Base-by-base conservation (phyloP, 2,113 vertebrate genomes). In the Antechinus stuartii region DNA sequence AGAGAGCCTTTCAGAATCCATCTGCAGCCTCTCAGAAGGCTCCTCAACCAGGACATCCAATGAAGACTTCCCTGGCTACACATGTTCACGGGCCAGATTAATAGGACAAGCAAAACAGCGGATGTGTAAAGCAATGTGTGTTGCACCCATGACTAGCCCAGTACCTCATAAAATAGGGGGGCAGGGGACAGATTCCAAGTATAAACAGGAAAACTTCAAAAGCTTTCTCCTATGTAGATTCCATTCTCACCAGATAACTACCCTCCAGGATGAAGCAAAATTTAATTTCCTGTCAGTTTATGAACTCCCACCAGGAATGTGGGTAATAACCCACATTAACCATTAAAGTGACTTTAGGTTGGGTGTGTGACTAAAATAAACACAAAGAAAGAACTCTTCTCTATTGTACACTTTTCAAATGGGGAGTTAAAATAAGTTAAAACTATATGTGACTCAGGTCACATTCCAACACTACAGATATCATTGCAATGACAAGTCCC, bases 241-340 rank as follows among this genome's bases (percentile, higher is more conserved):
- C 19, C 68, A 84, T 84, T 84, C 68, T 16, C n/a, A 84, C 68
- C 68, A 84, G 68, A 84, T 84, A 84, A 84, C 68, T 84, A 42
- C n/a, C 42, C n/a, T 84, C 68, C 68, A 76, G 68, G 68, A 84
- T 84, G 68, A 84, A 84, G 68, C 68, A 84, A 84, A 84, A 84
- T 84, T 84, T 84, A 84, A 84, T 84, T 84, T 84, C 68, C 68
- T 84, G 68, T 84, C 68, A 84, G 68, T 84, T 84, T 84, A 84
- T 42, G 68, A 84, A 84, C 68, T 84, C n/a, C n/a, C n/a, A 84
- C 68, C 68, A 84, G 68, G 68, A 84, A 84, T 84, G 68, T 42
- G n/a, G 68, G 35, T 84, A 84, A 84, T 84, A 84, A 84, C n/a
- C 35, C 68, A 84, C 68, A 84, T 84, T 84, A 42, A n/a, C 68